Conservation (phyloP, 2,888 invertebrate genomes). For the Choreutis nemorana region DNA sequence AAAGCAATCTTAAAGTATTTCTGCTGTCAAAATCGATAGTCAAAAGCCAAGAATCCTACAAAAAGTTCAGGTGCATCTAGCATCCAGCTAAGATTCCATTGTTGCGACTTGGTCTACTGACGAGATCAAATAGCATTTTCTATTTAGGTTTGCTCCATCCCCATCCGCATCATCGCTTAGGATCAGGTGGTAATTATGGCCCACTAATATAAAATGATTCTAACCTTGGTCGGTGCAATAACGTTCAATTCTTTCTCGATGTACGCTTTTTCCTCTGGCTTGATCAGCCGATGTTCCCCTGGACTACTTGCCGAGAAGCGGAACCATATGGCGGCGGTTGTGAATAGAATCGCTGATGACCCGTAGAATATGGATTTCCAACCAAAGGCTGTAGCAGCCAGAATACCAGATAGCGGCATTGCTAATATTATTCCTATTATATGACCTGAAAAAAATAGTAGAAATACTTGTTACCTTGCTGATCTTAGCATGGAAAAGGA, state of each 20-base stretch:
- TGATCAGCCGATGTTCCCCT: conserved; percentile 60
- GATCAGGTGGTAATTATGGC: no score
- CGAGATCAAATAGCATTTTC: no score
- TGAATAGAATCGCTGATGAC: conserved; percentile 61
- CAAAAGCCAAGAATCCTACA: no score
- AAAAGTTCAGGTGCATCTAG: no score
- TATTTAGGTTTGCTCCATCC: no score
- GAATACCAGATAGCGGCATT: conserved; percentile 70
- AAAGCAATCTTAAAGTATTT: no score
- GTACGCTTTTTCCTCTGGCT: conserved; percentile 59
- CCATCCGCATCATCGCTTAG: no score
- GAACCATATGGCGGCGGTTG: conserved; percentile 63
- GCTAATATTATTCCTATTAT: conserved; percentile 75
- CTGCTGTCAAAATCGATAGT: no score
- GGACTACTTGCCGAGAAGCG: conserved; percentile 68
- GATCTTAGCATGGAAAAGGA: not conserved
- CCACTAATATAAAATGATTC: no score
- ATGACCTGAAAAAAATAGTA: conserved; percentile 45
- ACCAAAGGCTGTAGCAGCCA: conserved; percentile 65
- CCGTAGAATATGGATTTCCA: conserved; percentile 77
- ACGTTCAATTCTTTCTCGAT: conserved; percentile 67
- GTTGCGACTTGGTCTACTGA: no score
- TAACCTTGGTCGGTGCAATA: no score
- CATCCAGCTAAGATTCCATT: no score
- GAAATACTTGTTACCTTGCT: not conserved